These are phyloP conservation scores for Pyrochroa serraticornis DNA, from an alignment of 2,888 invertebrate species.

Conservation along the genomic window DNA sequence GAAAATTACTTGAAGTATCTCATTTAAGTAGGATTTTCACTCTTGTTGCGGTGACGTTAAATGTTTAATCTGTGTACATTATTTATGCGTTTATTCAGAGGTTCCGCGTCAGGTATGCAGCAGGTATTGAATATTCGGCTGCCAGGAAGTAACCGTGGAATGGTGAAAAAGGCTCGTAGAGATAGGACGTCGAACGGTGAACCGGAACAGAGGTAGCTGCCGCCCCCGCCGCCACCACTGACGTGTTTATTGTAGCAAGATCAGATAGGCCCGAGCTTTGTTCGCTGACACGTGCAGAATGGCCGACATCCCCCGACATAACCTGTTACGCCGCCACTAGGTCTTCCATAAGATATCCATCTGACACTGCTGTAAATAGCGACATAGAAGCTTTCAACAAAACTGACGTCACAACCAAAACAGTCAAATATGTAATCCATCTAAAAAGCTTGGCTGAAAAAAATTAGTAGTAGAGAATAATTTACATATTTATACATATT, in stretches of 20 bases:
- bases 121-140: slow-evolving; percentile 24
- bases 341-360: slow-evolving; percentile 23
- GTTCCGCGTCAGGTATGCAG: too few relatives aligned
- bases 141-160: slow-evolving; percentile 23
- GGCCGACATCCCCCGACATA: slow-evolving; percentile 39
- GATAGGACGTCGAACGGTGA: slow-evolving; percentile 26
- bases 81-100: too few relatives aligned
- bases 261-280: slow-evolving; percentile 40
- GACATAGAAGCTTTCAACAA: slow-evolving; percentile 3
- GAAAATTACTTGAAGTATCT: too few relatives aligned
- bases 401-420: too few relatives aligned
- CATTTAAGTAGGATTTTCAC: too few relatives aligned
- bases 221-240: slow-evolving; percentile 33
- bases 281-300: slow-evolving; percentile 44
- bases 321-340: slow-evolving; percentile 38
- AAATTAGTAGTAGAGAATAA: too few relatives aligned
- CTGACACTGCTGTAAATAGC: slow-evolving; percentile 13
- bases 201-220: slow-evolving; percentile 29
- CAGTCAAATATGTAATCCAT: too few relatives aligned
- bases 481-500: too few relatives aligned
- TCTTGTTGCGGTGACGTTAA: too few relatives aligned
- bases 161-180: slow-evolving; percentile 15
- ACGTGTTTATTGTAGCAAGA: slow-evolving; percentile 43
- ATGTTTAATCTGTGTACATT: too few relatives aligned
- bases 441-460: too few relatives aligned